phyloP scores from a whole-genome alignment of 2,113 vertebrate species.

The Bufo gargarizans region DNA sequence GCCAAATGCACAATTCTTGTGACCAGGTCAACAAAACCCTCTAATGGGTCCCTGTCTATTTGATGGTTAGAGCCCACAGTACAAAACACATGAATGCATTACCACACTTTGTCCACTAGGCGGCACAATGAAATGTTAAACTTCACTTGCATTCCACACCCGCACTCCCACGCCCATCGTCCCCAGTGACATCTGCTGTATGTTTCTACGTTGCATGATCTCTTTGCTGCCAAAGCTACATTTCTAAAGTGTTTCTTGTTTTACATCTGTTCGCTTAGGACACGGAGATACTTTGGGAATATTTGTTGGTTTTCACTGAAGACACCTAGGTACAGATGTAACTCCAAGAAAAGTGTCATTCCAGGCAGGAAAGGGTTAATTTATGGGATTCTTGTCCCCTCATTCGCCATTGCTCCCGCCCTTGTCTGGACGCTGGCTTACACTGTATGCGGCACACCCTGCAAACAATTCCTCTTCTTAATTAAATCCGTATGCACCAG shows the following conservation, averaged over 20 bases:
- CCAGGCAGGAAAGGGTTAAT: neutral
- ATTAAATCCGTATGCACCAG: constrained; percentile 16
- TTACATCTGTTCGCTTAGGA: neutral
- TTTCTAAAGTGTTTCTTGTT: neutral
- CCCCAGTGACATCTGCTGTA: neutral
- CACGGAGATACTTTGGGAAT: neutral
- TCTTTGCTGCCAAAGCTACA: neutral
- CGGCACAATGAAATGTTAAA: neutral
- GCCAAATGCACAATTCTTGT: neutral
- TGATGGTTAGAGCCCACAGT: too few species aligned
- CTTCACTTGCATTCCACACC: neutral
- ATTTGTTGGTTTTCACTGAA: neutral
- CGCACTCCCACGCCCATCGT: neutral
- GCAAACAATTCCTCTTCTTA: constrained; percentile 22
- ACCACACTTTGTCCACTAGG: neutral
- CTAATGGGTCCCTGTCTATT: neutral
- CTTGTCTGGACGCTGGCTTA: neutral
- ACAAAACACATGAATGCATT: neutral
- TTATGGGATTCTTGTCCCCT: neutral
- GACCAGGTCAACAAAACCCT: neutral
- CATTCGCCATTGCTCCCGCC: neutral
- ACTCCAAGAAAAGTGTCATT: neutral
- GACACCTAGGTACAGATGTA: neutral
- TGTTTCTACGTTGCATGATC: neutral
- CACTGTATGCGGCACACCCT: neutral